phyloP scores from a whole-genome alignment of 2,888 invertebrate genomes.

The Drosophila histrio region DNA sequence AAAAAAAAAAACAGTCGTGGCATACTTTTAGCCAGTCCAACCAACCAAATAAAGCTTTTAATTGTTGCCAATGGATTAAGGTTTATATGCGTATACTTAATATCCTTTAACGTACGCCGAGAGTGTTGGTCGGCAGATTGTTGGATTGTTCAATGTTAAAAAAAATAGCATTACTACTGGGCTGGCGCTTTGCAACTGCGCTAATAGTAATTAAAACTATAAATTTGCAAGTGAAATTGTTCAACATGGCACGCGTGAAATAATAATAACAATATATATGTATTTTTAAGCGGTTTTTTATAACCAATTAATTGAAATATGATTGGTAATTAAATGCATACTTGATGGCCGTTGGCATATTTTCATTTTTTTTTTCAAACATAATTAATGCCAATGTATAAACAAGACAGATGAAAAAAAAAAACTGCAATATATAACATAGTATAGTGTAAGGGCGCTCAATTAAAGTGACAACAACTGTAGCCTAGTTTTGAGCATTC shows the following conservation, averaged over 20 bases:
- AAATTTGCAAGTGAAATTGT: conserved; percentile 59
- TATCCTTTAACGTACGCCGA: conserved; percentile 32
- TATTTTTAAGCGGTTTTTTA: conserved; percentile 55
- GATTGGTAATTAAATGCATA: conserved; percentile 76
- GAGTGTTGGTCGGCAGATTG: conserved; percentile 14
- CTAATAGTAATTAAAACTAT: conserved; percentile 69
- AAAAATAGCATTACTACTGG: conserved; percentile 7
- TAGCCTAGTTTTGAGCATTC: conserved; percentile 55
- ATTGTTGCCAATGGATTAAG: conserved; percentile 76
- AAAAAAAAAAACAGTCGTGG: conserved; percentile 23
- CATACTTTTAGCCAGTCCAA: conserved; percentile 47
- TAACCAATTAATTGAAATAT: conserved; percentile 80
- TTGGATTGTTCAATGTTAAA: not conserved
- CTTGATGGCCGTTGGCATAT: conserved; percentile 69
- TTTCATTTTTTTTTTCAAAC: conserved; percentile 49
- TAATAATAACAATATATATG: conserved; percentile 57
- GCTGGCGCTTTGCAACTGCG: conserved; percentile 41
- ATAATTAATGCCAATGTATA: conserved; percentile 55
- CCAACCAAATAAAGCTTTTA: conserved; percentile 69
- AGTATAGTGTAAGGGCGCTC: conserved; percentile 16
- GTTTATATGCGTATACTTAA: conserved; percentile 73
- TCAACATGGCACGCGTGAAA: conserved; percentile 38
- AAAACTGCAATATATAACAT: not conserved
- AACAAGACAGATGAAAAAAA: conserved; percentile 24
- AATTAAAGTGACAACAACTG: conserved; percentile 39